Evolutionary conservation across 2,888 invertebrate species (phyloP), one percentile per base, ranked within the genome.

Genomic region (Ochropacha duplaris): DNA sequence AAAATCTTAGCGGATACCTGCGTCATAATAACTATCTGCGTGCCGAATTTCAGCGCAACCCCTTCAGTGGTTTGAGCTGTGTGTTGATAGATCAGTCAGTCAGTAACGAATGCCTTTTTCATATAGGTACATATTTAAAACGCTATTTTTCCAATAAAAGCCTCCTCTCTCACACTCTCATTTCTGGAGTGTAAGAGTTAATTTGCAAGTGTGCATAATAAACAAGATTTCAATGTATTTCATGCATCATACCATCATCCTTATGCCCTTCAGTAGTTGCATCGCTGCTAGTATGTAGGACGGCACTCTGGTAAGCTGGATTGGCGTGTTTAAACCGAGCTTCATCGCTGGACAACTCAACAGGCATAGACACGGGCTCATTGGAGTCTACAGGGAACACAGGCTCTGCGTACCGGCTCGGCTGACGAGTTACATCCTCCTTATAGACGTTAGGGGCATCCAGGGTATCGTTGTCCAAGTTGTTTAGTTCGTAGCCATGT

Each of bases 221-320:
- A n/a, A n/a, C n/a, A n/a, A n/a, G n/a, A n/a, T n/a, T n/a, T n/a
- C n/a, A 39, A 19, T 26, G 55, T 24, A 12, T 6, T 36, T 36
- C 5, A 0, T 19, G 24, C 1, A 14, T 64, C 72, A 71, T 68
- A 93, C 93, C 88, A 60, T 93, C 93, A 66, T 93, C 93, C 68
- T 90, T 93, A 66, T 83, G 79, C 51, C 80, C 83, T 61, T 92
- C 90, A 16, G 83, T 79, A 12, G 83, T 74, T 12, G 76, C 79
- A 54, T 88, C 90, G 56, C 77, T 85, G 62, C 74, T 83, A 57
- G 94, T 92, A 61, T 93, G 94, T 2, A 96, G 93, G 76, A 96
- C 95, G 14, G 96, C 96, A 62, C 96, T 96, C 76, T 96, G 96
- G 79, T 96, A 96, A 39, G 95, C 94, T 0, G 96, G 96, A 74